A percentile compares a stretch with the other conserved stretches of the same genome.
These are phyloP conservation scores for Anarrhichthys ocellatus DNA, from an alignment of 2,113 vertebrate species.

Conservation along the genomic window DNA sequence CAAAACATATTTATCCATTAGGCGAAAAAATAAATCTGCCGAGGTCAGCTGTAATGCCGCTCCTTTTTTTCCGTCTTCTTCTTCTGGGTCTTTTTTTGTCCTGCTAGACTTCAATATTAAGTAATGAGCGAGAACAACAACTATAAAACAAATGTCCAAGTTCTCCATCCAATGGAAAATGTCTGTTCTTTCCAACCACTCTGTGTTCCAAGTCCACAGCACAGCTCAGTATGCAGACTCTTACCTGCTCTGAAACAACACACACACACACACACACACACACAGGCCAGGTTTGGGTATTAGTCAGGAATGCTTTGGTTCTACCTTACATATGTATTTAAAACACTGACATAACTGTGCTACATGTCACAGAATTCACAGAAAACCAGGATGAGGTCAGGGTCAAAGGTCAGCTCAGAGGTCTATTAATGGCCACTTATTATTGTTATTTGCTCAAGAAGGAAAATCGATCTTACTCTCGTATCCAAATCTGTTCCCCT, in stretches of 20 bases:
- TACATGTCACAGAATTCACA: background rate
- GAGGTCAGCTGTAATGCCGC: conserved; percentile 58
- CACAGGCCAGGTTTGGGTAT: background rate
- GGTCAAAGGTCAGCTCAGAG: background rate
- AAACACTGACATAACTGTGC: background rate
- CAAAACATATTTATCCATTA: conserved; percentile 69
- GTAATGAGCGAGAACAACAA: conserved; percentile 81
- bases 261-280: conserved; percentile 3
- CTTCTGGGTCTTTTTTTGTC: conserved; percentile 62
- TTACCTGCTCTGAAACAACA: conserved; percentile 33
- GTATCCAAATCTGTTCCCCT: background rate
- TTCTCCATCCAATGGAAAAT: conserved; percentile 83
- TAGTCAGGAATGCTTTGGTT: conserved; percentile 27
- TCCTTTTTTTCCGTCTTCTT: conserved; percentile 41
- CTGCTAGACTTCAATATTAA: conserved; percentile 75
- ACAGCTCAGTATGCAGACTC: conserved; percentile 24
- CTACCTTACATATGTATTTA: background rate
- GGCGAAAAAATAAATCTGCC: conserved; percentile 68
- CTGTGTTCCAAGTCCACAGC: conserved; percentile 66
- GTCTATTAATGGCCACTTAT: no score
- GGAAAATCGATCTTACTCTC: background rate
- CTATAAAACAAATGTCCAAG: conserved; percentile 83
- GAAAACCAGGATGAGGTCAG: background rate
- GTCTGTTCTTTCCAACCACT: conserved; percentile 76
- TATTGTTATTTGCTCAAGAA: background rate